phyloP scores from a whole-genome alignment of 2,888 invertebrate species.

The Euspilapteryx auroguttella region DNA sequence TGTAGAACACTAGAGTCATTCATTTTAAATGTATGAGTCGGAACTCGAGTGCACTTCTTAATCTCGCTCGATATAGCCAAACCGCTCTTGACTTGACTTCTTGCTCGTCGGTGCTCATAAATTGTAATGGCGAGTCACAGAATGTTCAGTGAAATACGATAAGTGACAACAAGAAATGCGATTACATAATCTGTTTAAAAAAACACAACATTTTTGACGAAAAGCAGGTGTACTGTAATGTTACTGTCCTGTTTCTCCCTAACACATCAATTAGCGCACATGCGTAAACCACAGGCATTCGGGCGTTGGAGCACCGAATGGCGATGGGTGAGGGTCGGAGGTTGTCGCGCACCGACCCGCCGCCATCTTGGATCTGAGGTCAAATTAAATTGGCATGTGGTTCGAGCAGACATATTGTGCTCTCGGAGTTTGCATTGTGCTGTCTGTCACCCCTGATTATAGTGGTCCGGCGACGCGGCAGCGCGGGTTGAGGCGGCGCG shows the following conservation, averaged over 20 bases:
- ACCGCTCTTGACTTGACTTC: too few relatives aligned
- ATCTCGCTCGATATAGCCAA: too few relatives aligned
- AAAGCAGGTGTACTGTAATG: conserved; percentile 16
- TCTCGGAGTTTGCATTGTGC: conserved; percentile 37
- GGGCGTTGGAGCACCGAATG: conserved; percentile 19
- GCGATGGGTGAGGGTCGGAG: conserved; percentile 19
- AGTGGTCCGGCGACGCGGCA: conserved; percentile 18
- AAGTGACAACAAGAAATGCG: conserved; percentile 3
- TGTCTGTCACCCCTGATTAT: conserved; percentile 56
- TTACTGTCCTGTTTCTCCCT: conserved; percentile 30
- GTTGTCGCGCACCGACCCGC: conserved; percentile 10
- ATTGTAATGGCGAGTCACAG: not conserved
- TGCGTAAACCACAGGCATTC: conserved; percentile 40
- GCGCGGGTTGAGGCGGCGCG: too few relatives aligned
- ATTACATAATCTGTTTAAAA: conserved; percentile 9
- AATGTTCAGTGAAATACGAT: not conserved
- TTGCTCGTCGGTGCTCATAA: not conserved
- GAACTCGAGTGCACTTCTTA: too few relatives aligned
- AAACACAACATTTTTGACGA: conserved; percentile 21
- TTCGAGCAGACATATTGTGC: conserved; percentile 48
- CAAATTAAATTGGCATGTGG: conserved; percentile 59
- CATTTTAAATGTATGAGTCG: too few relatives aligned
- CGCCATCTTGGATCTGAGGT: conserved; percentile 53
- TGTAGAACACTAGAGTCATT: too few relatives aligned
- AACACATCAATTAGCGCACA: conserved; percentile 47